Evolutionary conservation across 1,140 invertebrate species (phyloP).

Genomic region (Cardiocondyla obscurior): DNA sequence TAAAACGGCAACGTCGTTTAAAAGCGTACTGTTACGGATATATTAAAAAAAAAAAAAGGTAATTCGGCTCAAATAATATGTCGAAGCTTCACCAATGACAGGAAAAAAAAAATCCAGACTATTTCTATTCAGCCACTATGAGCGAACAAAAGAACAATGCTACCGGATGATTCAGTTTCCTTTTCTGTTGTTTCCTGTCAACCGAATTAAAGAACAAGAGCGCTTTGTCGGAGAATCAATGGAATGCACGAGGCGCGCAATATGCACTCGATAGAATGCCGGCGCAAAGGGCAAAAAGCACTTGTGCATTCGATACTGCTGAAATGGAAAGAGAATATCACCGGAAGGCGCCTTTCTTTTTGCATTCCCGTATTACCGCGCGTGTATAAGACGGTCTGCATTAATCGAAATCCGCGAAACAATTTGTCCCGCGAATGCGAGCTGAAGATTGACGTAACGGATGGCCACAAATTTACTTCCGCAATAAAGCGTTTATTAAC

Average conservation of each 20-base stretch:
- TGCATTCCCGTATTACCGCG: constrained; percentile 42
- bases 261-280: constrained; percentile 68
- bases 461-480: not conserved
- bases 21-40: constrained; percentile 35
- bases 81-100: constrained; percentile 45
- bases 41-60: constrained; percentile 50
- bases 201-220: constrained; percentile 72
- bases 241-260: constrained; percentile 68
- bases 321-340: constrained; percentile 63
- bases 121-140: constrained; percentile 59
- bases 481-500: constrained; percentile 7
- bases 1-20: constrained; percentile 28
- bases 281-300: constrained; percentile 64
- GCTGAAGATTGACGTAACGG: constrained; percentile 2
- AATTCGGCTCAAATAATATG: constrained; percentile 41
- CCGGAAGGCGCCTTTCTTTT: constrained; percentile 46
- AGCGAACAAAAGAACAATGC: constrained; percentile 65
- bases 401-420: constrained; percentile 32
- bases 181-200: constrained; percentile 70
- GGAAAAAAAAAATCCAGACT: constrained; percentile 46
- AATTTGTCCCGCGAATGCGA: not conserved
- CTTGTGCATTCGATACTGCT: constrained; percentile 58
- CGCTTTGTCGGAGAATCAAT: constrained; percentile 70
- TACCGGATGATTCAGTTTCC: constrained; percentile 70
- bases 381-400: constrained; percentile 5